Percentiles rank a stretch among this genome's conserved stretches.
Evolutionary conservation across 2,888 invertebrate species (phyloP).

Genomic region (Amiota mariae): DNA sequence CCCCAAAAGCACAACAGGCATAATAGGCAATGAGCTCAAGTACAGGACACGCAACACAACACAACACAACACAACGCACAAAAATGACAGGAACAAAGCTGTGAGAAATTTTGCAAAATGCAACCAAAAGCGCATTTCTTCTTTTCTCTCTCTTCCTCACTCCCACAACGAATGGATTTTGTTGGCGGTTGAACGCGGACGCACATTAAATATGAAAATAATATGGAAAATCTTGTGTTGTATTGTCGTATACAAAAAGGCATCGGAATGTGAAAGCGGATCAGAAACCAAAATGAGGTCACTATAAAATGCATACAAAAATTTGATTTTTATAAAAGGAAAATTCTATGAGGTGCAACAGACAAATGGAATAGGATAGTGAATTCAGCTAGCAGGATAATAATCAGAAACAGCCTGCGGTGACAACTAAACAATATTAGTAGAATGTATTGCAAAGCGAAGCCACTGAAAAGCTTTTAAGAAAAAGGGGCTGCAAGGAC

Average conservation of each 20-base stretch:
- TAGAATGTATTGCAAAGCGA: not conserved
- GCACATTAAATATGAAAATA: conserved; percentile 61
- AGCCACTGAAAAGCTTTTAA: too few species aligned
- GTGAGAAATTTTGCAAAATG: not conserved
- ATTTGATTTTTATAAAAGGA: not conserved
- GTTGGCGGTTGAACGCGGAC: conserved; percentile 38
- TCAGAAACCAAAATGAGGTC: not conserved
- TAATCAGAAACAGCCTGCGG: not conserved
- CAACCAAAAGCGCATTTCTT: too few species aligned
- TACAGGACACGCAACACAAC: too few species aligned
- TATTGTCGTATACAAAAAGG: conserved; percentile 27
- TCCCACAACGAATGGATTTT: too few species aligned
- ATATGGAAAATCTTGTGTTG: conserved; percentile 24
- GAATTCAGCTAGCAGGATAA: conserved; percentile 13
- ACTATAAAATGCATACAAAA: not conserved
- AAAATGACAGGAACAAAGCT: not conserved
- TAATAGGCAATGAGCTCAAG: not conserved
- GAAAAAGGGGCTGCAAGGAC: too few species aligned
- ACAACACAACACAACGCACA: not conserved
- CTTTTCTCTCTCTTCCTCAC: too few species aligned
- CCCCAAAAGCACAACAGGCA: not conserved
- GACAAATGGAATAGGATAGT: not conserved
- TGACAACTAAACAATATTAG: conserved; percentile 23
- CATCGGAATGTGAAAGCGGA: not conserved
- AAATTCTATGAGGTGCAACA: not conserved